Base-by-base conservation (phyloP, 2,888 invertebrate species). In the Drosophila rubida region DNA sequence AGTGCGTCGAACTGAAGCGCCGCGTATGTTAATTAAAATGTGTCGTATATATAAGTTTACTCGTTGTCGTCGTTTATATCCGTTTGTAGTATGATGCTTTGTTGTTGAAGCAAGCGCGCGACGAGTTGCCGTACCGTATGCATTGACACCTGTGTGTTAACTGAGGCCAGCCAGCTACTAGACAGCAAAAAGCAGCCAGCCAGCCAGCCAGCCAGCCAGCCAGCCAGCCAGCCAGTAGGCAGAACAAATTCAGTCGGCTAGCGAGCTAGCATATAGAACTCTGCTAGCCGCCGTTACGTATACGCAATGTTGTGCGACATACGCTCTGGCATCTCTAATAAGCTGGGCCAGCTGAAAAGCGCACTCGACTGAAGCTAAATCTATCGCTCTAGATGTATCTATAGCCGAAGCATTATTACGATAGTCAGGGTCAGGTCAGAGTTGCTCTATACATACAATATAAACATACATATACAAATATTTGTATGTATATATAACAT, bases 71-170 rank as follows among this genome's bases (percentile, higher is more conserved):
- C 5, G 53, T 32, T 37, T 27, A 50, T 37, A 48, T 22, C 27
- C 39, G 9, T 51, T 22, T 45, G 2, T 54, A n/a, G 11, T 39
- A 14, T 48, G 8, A 14, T 48, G 8, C 5, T 57, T 3, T 54
- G 25, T 41, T 30, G 11, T 16, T 27, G 35, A 13, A 13, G 13
- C 19, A 49, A 41, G 49, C 45, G 41, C 27, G 13, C 45, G 58
- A 25, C 54, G 54, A 35, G 41, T 32, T 27, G 16, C 46, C 44
- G 64, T 73, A 59, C 75, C 65, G 81, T 78, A 41, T 87, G 75
- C 81, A 68, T 67, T 80, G 87, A 87, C 82, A 82, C 82, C 87
- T 87, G 84, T 75, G 69, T 69, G 62, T 61, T 63, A 78, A 82
- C 82, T 84, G 80, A 80, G 66, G 46, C 68, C 41, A 64, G 63